Conservation (phyloP, 2,113 vertebrate genomes). For the human (Homo sapiens) region DNA sequence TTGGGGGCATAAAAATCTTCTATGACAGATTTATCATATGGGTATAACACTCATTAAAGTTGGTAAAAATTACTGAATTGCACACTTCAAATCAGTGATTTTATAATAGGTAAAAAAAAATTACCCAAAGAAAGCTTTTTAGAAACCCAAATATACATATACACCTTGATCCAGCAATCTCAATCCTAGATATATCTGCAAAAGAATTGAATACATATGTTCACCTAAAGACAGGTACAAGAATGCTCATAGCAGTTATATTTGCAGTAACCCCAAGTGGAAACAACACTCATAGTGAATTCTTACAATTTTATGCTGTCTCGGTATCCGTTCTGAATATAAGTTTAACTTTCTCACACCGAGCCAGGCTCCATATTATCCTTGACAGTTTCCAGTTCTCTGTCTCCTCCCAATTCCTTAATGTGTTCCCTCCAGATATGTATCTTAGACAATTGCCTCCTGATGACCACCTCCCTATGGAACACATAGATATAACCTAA, state of each 20-base stretch:
- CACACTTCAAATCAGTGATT: neutral
- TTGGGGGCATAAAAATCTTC: neutral
- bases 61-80: neutral
- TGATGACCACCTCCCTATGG: neutral
- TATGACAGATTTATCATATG: neutral
- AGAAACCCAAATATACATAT: neutral
- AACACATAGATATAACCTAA: neutral
- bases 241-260: neutral
- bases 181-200: neutral
- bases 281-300: neutral
- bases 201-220: neutral
- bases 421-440: neutral
- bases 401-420: neutral
- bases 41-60: neutral
- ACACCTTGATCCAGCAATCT: neutral
- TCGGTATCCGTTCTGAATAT: neutral
- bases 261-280: neutral
- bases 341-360: neutral
- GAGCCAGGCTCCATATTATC: neutral
- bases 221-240: neutral
- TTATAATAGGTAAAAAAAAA: neutral
- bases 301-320: neutral
- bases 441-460: neutral
- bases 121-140: neutral
- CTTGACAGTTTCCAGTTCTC: neutral